Conservation (phyloP, 35 echinoderm and acorn worm genomes). For the Apostichopus californicus region DNA sequence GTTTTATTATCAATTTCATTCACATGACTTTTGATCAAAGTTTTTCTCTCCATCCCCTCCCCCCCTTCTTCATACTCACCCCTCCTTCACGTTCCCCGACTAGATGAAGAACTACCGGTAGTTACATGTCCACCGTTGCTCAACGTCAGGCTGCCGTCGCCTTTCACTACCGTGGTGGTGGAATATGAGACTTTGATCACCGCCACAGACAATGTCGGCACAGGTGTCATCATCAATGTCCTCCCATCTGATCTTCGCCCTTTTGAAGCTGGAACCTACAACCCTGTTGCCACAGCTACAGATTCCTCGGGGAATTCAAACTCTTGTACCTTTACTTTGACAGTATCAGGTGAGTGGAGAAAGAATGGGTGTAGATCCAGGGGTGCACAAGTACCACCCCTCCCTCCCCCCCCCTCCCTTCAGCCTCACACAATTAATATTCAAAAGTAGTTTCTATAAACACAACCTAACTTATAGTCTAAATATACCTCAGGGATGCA, state of each 20-base stretch:
- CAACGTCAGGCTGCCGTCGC: constrained; percentile 7
- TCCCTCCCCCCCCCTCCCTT: no score
- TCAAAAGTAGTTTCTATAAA: no score
- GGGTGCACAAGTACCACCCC: no score
- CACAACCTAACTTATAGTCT: no score
- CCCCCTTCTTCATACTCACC: no score
- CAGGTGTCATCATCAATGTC: neutral
- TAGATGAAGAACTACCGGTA: constrained; percentile 8
- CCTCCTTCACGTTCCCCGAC: neutral
- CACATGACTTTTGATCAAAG: no score
- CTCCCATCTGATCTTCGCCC: neutral
- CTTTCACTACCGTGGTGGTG: neutral
- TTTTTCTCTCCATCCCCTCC: no score
- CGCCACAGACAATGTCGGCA: neutral
- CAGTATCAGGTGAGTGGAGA: constrained; percentile 9
- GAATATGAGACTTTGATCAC: neutral
- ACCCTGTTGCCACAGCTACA: neutral
- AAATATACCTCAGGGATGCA: no score
- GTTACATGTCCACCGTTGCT: neutral
- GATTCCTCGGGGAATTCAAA: neutral
- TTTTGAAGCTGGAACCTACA: neutral
- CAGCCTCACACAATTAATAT: no score
- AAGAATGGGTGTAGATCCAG: no score
- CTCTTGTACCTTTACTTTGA: constrained; percentile 1
- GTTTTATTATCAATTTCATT: no score